Evolutionary conservation across 2,113 vertebrate species (phyloP), one percentile per base, ranked within the genome.

Genomic region (Leptosomus discolor): DNA sequence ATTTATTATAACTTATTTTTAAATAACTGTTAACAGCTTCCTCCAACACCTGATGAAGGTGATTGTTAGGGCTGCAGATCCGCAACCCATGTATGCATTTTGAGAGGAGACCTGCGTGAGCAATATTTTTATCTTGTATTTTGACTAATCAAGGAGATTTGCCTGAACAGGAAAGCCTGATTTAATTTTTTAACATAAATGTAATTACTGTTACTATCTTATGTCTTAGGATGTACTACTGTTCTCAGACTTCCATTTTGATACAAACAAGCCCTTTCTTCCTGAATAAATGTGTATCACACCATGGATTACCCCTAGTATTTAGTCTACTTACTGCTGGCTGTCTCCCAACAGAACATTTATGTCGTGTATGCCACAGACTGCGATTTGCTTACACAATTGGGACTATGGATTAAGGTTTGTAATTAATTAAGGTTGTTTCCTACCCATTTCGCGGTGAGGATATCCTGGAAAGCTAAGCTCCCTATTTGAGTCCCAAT

Each of bases 301-400:
- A 26, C 27, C n/a, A 24, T 22, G n/a, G 34, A 24, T 76, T 65
- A 58, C 29, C 45, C 32, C 20, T 53, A 32, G 16, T 34, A 36
- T 78, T 61, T 43, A 48, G 17, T 41, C 19, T 58, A 5, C 24
- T 58, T 58, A 21, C 27, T 64, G 37, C 43, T 29, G 6, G 34
- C 8, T 63, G 8, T 56, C 30, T 86, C 34, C 68, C 69, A 86
- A 12, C 12, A 41, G 56, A 51, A 70, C 29, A 6, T 75, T 63
- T 45, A 13, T 57, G 13, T 29, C 27, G 32, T 0, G 0, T 43
- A 11, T 18, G 20, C 15, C 1, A 1, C 53, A 68, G 43, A 9
- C 37, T 73, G 27, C 43, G 37, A 54, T 68, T 58, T 85, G 22
- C 27, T 81, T 45, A 34, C 65, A 69, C 8, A 54, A 0, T 5